Evolutionary conservation across 2,113 vertebrate species (phyloP).

Genomic region (Poeciliopsis retropinna): DNA sequence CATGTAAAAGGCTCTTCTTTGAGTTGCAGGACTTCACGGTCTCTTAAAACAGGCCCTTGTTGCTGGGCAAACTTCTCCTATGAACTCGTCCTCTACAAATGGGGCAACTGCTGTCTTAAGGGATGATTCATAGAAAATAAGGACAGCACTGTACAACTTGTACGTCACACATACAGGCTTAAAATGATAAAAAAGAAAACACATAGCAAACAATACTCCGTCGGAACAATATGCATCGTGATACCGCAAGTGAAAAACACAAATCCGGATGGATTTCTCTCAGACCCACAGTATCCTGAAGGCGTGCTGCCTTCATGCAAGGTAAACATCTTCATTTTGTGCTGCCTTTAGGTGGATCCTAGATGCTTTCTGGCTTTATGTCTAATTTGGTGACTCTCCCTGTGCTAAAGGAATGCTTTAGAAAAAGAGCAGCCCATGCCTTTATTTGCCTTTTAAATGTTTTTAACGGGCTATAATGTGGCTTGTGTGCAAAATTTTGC

Average conservation of each 20-base stretch:
- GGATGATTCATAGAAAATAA: constrained; percentile 33
- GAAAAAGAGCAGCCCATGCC: constrained; percentile 41
- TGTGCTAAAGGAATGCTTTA: constrained; percentile 66
- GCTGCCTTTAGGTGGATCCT: constrained; percentile 13
- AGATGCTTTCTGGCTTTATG: constrained; percentile 23
- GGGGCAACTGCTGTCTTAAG: constrained; percentile 10
- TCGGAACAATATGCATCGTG: constrained; percentile 36
- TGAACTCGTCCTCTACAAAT: background rate
- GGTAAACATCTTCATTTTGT: constrained; percentile 43
- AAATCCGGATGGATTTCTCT: constrained; percentile 38
- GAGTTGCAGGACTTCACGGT: constrained; percentile 20
- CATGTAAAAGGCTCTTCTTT: constrained; percentile 21
- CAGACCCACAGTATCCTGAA: constrained; percentile 34
- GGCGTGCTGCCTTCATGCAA: constrained; percentile 55
- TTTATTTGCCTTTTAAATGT: constrained; percentile 32
- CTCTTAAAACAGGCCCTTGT: constrained; percentile 14
- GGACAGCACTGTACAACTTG: constrained; percentile 34
- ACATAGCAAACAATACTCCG: constrained; percentile 22
- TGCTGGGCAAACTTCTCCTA: constrained; percentile 8
- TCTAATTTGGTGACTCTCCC: constrained; percentile 18
- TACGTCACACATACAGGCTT: constrained; percentile 37
- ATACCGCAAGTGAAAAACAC: constrained; percentile 28
- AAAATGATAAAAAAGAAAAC: constrained; percentile 27
- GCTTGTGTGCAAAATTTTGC: constrained; percentile 70
- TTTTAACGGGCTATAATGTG: constrained; percentile 28